Evolutionary conservation across 2,888 invertebrate species (phyloP).

Genomic region (Chirona hameri): DNA sequence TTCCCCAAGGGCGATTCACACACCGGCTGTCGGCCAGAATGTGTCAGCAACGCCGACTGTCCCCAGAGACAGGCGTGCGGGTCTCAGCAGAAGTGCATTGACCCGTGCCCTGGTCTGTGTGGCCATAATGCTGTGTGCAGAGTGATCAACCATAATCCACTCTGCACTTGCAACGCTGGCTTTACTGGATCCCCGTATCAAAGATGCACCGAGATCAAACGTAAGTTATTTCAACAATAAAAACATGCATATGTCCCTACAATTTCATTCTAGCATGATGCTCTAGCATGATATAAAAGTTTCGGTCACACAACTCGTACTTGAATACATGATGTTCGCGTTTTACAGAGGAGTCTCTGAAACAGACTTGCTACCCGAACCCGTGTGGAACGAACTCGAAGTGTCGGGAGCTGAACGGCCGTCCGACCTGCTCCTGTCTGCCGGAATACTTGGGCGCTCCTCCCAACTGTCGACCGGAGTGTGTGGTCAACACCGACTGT

Average conservation of each 20-base stretch:
- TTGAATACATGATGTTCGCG: not conserved
- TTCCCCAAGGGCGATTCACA: too few relatives aligned
- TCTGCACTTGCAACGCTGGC: not conserved
- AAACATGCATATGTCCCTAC: not conserved
- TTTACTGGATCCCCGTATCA: not conserved
- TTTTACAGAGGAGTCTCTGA: not conserved
- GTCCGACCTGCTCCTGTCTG: slow-evolving; percentile 65
- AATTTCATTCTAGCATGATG: not conserved
- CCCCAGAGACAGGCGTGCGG: too few relatives aligned
- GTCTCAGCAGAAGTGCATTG: too few relatives aligned
- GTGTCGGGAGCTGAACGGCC: slow-evolving; percentile 67
- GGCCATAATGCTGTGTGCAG: too few relatives aligned
- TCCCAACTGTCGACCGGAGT: slow-evolving; percentile 78
- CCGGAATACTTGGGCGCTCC: slow-evolving; percentile 50
- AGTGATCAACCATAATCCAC: too few relatives aligned
- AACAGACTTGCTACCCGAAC: slow-evolving; percentile 44
- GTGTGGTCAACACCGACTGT: slow-evolving; percentile 80
- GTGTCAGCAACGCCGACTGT: too few relatives aligned
- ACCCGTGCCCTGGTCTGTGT: too few relatives aligned
- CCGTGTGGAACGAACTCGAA: slow-evolving; percentile 55
- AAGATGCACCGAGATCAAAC: not conserved
- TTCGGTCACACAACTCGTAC: not conserved
- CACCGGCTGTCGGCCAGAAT: too few relatives aligned
- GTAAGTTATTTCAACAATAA: not conserved
- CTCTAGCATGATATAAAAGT: not conserved